Conservation (phyloP, 2,113 vertebrate species). For the Pterocles burchelli region DNA sequence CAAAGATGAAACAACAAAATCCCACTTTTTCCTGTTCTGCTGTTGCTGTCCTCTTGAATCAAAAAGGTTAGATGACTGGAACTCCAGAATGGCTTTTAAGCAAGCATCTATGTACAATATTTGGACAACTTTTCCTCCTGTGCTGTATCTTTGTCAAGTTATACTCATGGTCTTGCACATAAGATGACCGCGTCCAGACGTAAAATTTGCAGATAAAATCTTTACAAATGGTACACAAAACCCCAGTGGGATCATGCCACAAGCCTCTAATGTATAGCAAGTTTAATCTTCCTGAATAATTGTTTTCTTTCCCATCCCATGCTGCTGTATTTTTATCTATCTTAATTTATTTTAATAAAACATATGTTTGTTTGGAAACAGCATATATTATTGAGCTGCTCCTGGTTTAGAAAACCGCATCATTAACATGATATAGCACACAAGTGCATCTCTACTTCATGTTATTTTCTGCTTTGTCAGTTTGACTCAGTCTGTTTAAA, state of each 20-base stretch:
- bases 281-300: slow-evolving; percentile 35
- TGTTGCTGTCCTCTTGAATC: neutral
- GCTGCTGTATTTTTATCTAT: neutral
- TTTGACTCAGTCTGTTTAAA: slow-evolving; percentile 60
- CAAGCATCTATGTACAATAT: neutral
- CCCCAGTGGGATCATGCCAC: neutral
- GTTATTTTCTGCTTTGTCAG: slow-evolving; percentile 56
- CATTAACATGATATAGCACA: slow-evolving; percentile 45
- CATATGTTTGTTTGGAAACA: slow-evolving; percentile 1
- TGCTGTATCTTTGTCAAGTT: neutral
- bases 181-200: neutral
- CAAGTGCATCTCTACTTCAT: neutral
- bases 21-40: neutral
- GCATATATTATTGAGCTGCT: slow-evolving; percentile 15
- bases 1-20: neutral
- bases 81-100: neutral
- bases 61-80: neutral
- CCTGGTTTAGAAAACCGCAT: slow-evolving; percentile 34
- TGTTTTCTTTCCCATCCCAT: neutral
- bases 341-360: slow-evolving; percentile 48
- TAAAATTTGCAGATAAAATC: neutral
- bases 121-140: neutral
- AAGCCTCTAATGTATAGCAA: neutral
- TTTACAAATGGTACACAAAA: neutral
- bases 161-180: neutral